phyloP scores from a whole-genome alignment of 2,888 invertebrate species.

The Prenolepis imparis region DNA sequence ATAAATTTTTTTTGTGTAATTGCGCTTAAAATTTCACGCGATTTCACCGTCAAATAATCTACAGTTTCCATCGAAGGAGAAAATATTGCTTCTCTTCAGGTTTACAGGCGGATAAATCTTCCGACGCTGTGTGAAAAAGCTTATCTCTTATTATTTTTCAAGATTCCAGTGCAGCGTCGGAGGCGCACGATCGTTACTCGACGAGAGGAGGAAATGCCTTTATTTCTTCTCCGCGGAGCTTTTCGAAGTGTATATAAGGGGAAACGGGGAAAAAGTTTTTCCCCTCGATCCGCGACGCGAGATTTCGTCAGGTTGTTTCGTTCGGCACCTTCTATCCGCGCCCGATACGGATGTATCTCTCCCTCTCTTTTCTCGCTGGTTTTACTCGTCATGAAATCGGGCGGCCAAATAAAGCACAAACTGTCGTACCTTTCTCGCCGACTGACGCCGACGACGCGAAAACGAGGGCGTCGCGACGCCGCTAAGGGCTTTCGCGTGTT shows the following conservation, averaged over 20 bases:
- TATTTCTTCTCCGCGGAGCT: conserved; percentile 28
- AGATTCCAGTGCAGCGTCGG: conserved; percentile 26
- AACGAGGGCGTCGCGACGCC: conserved; percentile 52
- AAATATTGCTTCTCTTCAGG: conserved; percentile 41
- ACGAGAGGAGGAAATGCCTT: conserved; percentile 32
- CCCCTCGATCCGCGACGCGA: conserved; percentile 56
- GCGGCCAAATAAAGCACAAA: conserved; percentile 73
- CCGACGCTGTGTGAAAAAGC: conserved; percentile 29
- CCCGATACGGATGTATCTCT: neutral
- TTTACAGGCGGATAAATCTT: conserved; percentile 39
- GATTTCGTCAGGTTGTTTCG: conserved; percentile 31
- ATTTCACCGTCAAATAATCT: conserved; percentile 13
- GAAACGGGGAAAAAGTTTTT: conserved; percentile 36
- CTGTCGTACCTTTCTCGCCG: conserved; percentile 64
- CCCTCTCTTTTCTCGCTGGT: conserved; percentile 1
- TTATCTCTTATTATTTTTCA: conserved; percentile 50
- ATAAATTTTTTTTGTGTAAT: no score
- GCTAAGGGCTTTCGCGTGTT: conserved; percentile 79
- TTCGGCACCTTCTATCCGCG: neutral
- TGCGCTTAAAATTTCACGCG: no score
- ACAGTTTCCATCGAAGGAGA: neutral
- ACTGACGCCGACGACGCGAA: conserved; percentile 53
- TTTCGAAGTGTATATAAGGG: conserved; percentile 10
- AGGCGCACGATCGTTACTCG: conserved; percentile 45
- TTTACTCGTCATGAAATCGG: conserved; percentile 67